Percentiles rank a stretch among this genome's conserved stretches.
These are phyloP conservation scores for Trochalopteron elliotii DNA, from an alignment of 2,113 vertebrate genomes.

Conservation along the genomic window DNA sequence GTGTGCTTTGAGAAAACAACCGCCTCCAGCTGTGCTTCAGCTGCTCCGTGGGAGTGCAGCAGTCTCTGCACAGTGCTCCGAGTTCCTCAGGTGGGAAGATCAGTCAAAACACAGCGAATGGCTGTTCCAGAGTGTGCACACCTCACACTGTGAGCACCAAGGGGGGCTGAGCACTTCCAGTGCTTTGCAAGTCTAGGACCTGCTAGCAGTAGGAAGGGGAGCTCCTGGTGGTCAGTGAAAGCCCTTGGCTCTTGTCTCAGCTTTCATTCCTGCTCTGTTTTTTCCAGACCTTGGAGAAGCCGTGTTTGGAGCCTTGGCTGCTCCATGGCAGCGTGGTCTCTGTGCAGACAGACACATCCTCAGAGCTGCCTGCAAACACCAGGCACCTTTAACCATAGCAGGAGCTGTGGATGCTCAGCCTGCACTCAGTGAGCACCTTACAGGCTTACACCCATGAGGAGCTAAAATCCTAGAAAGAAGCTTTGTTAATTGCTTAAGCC, in stretches of 20 bases:
- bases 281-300: not conserved
- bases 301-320: accelerated
- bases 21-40: not conserved
- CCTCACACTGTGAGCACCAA: accelerated
- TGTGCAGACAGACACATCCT: accelerated
- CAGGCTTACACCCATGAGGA: not conserved
- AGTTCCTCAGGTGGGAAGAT: constrained; percentile 6
- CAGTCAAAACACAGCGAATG: accelerated
- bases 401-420: not conserved
- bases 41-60: not conserved
- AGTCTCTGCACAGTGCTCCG: not conserved
- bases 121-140: accelerated
- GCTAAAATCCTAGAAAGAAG: constrained; percentile 1
- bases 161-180: not conserved
- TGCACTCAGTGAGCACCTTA: not conserved
- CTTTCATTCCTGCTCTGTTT: not conserved
- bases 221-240: not conserved
- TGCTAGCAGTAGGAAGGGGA: not conserved
- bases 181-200: not conserved
- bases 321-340: accelerated
- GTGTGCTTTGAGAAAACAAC: not conserved
- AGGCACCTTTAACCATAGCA: not conserved
- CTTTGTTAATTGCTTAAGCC: constrained; percentile 5
- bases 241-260: not conserved
- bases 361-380: not conserved